These are phyloP conservation scores for Drosophila lutescens DNA, from an alignment of 2,888 invertebrate species.

Conservation along the genomic window DNA sequence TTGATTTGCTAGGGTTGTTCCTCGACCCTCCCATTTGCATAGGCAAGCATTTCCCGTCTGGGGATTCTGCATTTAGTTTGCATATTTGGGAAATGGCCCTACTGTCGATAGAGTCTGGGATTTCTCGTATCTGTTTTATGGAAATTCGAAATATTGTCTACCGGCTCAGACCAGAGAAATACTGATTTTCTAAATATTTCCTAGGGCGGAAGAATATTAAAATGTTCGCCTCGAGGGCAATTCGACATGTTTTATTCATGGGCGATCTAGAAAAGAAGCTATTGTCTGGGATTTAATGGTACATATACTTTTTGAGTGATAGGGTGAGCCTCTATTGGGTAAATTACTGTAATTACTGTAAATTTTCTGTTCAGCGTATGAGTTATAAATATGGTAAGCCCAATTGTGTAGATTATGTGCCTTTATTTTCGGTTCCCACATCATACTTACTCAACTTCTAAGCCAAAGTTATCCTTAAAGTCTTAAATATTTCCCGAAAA, in stretches of 20 bases:
- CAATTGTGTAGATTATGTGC: no score
- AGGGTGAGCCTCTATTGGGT: not conserved
- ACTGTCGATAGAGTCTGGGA: conserved; percentile 10
- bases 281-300: not conserved
- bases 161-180: conserved; percentile 16
- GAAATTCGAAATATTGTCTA: conserved; percentile 29
- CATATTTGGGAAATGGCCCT: conserved; percentile 48
- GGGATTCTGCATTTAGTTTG: conserved; percentile 56
- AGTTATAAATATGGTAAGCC: conserved; percentile 5
- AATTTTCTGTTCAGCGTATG: not conserved
- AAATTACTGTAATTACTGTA: not conserved
- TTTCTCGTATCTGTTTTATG: conserved; percentile 19
- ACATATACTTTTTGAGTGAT: not conserved
- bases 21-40: conserved; percentile 60
- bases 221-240: conserved; percentile 7
- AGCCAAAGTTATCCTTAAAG: conserved; percentile 5
- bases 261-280: not conserved
- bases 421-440: not conserved
- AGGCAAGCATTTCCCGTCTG: conserved; percentile 61
- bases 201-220: conserved; percentile 27
- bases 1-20: conserved; percentile 28
- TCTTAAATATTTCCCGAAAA: not conserved
- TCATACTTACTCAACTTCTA: not conserved
- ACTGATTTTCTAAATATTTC: conserved; percentile 26
- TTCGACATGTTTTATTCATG: conserved; percentile 37